Conservation (phyloP, 2,113 vertebrate species). For the Pseudorhombus dupliciocellatus region DNA sequence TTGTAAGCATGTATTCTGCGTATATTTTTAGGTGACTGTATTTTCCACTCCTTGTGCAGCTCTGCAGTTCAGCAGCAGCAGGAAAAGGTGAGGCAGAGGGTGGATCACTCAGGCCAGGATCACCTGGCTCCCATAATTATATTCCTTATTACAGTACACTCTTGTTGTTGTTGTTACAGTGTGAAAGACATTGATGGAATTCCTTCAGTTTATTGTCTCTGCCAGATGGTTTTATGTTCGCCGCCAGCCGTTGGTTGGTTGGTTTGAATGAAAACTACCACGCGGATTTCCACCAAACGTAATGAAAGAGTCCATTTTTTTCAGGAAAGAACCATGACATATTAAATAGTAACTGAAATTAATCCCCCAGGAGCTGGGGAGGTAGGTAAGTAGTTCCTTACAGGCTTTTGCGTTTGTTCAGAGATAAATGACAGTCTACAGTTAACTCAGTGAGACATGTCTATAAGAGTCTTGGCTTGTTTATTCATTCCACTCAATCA, state of each 20-base stretch:
- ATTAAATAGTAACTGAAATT: too few species aligned
- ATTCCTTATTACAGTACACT: constrained; percentile 13
- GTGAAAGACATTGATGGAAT: constrained; percentile 9
- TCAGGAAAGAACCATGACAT: too few species aligned
- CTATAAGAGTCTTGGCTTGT: background rate
- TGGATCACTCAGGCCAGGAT: constrained; percentile 29
- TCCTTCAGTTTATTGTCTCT: background rate
- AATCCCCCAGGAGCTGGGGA: too few species aligned
- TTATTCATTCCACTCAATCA: background rate
- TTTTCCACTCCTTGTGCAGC: constrained; percentile 83
- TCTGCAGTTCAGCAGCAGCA: constrained; percentile 9
- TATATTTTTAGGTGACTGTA: constrained; percentile 79
- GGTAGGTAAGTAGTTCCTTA: too few species aligned
- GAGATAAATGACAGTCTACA: too few species aligned
- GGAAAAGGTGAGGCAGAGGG: background rate
- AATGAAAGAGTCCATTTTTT: too few species aligned
- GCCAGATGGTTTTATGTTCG: background rate
- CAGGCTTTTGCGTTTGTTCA: too few species aligned
- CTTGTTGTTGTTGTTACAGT: background rate
- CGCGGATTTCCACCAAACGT: too few species aligned
- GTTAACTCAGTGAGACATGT: background rate
- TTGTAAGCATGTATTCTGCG: constrained; percentile 61
- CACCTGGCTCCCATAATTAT: constrained; percentile 38
- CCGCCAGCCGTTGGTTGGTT: too few species aligned
- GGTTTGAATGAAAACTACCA: too few species aligned